These are phyloP conservation scores for Pterocles burchelli DNA, from an alignment of 2,113 vertebrate species.

Conservation along the genomic window DNA sequence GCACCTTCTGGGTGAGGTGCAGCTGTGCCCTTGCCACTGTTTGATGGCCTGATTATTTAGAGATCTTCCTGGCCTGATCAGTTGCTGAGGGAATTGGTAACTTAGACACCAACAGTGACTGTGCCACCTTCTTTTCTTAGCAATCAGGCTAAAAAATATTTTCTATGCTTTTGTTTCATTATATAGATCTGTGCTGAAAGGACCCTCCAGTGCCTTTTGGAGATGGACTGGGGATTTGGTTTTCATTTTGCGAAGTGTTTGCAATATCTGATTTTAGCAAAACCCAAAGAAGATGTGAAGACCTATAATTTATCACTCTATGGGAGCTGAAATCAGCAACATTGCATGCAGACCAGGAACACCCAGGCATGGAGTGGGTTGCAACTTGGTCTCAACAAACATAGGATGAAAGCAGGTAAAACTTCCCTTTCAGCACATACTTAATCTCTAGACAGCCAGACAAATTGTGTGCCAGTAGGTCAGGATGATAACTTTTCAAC, in stretches of 20 bases:
- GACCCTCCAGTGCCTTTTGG: not conserved
- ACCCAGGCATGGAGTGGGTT: not conserved
- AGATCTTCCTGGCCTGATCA: not conserved
- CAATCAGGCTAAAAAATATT: not conserved
- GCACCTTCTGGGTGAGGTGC: not conserved
- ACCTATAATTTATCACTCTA: accelerated
- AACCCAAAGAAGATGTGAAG: not conserved
- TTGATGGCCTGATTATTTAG: not conserved
- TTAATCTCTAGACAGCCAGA: not conserved
- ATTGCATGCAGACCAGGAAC: not conserved
- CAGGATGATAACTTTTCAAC: not conserved
- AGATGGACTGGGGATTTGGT: not conserved
- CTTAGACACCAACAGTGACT: not conserved
- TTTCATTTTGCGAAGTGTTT: not conserved
- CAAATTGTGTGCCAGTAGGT: not conserved
- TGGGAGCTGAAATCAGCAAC: not conserved
- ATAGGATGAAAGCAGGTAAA: not conserved
- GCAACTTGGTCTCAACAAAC: not conserved
- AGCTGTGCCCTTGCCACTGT: not conserved
- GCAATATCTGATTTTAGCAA: not conserved
- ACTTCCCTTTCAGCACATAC: not conserved
- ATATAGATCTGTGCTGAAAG: not conserved
- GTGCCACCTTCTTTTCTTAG: not conserved
- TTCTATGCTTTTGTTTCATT: not conserved
- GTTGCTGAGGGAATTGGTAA: not conserved